phyloP scores from a whole-genome alignment of 1,140 invertebrate genomes.

The Pentalonia nigronervosa region DNA sequence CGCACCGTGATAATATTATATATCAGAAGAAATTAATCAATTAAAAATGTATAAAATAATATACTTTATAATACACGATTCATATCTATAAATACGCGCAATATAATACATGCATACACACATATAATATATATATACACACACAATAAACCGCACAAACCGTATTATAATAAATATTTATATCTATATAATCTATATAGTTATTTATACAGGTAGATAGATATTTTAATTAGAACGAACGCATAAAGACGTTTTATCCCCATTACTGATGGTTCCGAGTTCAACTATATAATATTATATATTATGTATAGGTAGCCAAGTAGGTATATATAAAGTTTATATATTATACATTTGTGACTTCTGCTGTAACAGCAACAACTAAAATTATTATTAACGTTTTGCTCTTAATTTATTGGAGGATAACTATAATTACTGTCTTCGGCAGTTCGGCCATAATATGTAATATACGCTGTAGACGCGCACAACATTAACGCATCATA shows the following conservation, averaged over 20 bases:
- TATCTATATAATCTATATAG: conserved; percentile 10
- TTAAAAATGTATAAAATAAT: conserved; percentile 24
- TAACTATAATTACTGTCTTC: conserved; percentile 42
- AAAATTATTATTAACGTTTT: not conserved
- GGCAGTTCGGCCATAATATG: not conserved
- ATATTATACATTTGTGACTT: not conserved
- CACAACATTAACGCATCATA: not conserved
- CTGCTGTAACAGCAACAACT: not conserved
- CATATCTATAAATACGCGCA: conserved; percentile 12
- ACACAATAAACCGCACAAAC: not conserved
- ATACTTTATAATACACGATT: conserved; percentile 7
- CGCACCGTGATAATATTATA: not conserved
- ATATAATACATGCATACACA: not conserved
- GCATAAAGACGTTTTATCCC: conserved; percentile 7
- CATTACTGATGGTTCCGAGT: not conserved
- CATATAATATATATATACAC: not conserved
- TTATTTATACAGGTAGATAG: conserved; percentile 5
- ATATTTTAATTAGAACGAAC: conserved; percentile 22
- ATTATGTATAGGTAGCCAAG: not conserved
- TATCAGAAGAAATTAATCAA: conserved; percentile 21
- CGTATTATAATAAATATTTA: not conserved
- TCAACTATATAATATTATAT: not conserved
- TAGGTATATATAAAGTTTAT: not conserved
- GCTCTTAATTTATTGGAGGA: conserved; percentile 29
- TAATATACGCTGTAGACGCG: not conserved